These are phyloP conservation scores for Onychorhynchus coronatus DNA, from an alignment of 2,113 vertebrate genomes.

Conservation along the genomic window DNA sequence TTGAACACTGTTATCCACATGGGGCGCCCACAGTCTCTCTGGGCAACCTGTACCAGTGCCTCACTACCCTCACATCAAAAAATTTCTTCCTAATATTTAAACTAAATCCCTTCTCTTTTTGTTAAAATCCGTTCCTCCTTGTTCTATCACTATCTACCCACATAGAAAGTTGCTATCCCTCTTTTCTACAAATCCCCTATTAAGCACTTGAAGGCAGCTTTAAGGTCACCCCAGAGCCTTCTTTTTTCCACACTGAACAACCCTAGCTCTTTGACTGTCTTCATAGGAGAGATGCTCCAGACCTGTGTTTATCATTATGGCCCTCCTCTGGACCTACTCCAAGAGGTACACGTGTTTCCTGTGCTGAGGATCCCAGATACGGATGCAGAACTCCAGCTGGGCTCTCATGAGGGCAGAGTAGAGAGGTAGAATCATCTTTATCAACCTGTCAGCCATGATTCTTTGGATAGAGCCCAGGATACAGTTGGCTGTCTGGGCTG, in stretches of 20 bases:
- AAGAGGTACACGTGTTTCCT: background rate
- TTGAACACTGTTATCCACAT: background rate
- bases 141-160: no score
- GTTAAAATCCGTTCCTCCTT: background rate
- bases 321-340: background rate
- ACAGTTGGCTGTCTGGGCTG: background rate
- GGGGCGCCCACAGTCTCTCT: background rate
- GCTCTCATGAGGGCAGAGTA: fast-evolving
- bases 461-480: background rate
- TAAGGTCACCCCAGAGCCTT: background rate
- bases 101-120: background rate
- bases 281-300: background rate
- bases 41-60: background rate
- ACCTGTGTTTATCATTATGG: background rate
- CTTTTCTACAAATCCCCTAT: background rate
- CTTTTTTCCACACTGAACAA: background rate
- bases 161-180: background rate
- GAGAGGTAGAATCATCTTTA: background rate
- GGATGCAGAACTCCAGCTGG: background rate
- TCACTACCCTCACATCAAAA: background rate
- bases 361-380: background rate
- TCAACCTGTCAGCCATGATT: no score
- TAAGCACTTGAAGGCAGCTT: background rate
- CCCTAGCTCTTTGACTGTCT: background rate
- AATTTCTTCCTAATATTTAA: background rate